Evolutionary conservation across 2,797 vertebrate species (phyloP), one percentile per base, ranked within the genome.

Genomic region (Erethizon dorsatum): DNA sequence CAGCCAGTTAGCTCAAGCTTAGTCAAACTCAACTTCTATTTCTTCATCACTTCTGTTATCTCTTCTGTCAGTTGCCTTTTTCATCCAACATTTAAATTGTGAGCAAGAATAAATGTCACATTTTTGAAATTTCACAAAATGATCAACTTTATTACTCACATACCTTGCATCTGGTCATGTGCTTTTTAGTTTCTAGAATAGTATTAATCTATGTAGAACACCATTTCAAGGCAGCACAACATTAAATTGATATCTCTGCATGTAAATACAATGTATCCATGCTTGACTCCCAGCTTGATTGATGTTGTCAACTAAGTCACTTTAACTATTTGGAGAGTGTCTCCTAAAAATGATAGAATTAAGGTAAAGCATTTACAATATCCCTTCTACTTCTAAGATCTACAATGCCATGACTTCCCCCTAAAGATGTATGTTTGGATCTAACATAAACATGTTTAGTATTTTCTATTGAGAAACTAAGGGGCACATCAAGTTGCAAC

Each of bases 151-250:
- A 52, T 84, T 12, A 12, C 15, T 94, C 12, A 50, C 6, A 14
- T 50, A 20, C 7, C 37, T 78, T 89, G 5, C 50, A 59, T 50
- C 24, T 45, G 45, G 56, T 1, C 10, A 10, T 61, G 31, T 54
- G 24, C 0, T 3, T 67, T 84, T 22, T 50, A 31, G 5, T 45
- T 88, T 87, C 33, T 45, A 54, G 65, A 41, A 63, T 4, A 67
- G 6, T 20, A 3, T 83, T 28, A 10, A 10, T 41, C 9, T 28
- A 54, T 7, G 22, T 1, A 78, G 71, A 83, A 17, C 2, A 89
- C 3, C 10, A 65, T 0, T 22, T 3, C 0, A 47, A 15, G 12
- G 6, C 22, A 73, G 17, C 3, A 2, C 1, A 15, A 8, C 14
- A 5, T 31, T 41, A 47, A 41, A 26, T 6, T 73, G 22, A 24